phyloP scores from a whole-genome alignment of 1,140 invertebrate genomes.

The Globodera ellingtonae region DNA sequence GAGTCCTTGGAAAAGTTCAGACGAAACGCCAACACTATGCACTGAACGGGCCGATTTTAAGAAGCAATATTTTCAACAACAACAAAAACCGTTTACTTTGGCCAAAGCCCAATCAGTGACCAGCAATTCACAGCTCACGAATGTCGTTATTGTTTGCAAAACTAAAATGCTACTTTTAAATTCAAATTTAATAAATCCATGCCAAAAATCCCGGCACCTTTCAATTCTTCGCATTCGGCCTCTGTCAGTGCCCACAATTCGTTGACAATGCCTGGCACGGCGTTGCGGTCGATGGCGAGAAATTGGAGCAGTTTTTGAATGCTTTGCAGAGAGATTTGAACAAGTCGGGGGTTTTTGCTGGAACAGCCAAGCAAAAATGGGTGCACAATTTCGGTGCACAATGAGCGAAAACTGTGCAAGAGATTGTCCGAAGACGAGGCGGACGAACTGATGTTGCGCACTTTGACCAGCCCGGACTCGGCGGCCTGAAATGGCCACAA shows the following conservation, averaged over 20 bases:
- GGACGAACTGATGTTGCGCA: conserved; percentile 77
- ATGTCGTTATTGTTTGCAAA: conserved; percentile 88
- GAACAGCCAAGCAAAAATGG: conserved; percentile 97
- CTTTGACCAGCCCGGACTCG: conserved; percentile 87
- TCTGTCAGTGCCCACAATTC: conserved; percentile 91
- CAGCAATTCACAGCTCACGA: conserved; percentile 88
- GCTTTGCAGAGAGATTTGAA: conserved; percentile 85
- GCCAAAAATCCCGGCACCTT: neutral
- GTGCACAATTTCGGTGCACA: conserved; percentile 80
- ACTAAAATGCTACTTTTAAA: conserved; percentile 70
- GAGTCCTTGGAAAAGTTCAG: conserved; percentile 90
- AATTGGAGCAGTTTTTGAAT: conserved; percentile 74
- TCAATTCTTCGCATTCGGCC: conserved; percentile 86
- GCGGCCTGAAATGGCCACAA: conserved; percentile 74
- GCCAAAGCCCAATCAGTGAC: conserved; percentile 89
- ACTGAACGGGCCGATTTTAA: conserved; percentile 71
- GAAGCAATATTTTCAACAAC: conserved; percentile 9
- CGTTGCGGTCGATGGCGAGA: conserved; percentile 71
- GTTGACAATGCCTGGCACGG: conserved; percentile 86
- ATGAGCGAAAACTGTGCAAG: conserved; percentile 67
- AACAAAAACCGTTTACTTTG: conserved; percentile 71
- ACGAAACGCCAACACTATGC: conserved; percentile 90
- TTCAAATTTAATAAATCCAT: neutral
- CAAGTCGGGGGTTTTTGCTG: conserved; percentile 93
- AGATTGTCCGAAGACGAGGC: conserved; percentile 76